Conservation (phyloP, 2,797 vertebrate genomes). For the Botia kubotai region DNA sequence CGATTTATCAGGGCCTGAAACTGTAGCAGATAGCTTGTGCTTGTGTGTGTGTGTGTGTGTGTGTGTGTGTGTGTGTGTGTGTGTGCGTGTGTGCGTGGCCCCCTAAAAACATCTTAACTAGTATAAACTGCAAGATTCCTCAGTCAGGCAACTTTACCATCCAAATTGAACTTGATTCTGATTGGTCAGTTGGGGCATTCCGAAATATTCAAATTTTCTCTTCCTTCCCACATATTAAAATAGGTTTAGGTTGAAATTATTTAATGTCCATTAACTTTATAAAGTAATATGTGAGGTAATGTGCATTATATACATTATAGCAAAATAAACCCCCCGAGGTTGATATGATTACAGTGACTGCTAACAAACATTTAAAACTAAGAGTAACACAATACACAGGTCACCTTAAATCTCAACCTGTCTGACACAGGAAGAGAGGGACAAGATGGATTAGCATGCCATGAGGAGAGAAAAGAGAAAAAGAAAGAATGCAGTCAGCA, state of each 20-base stretch:
- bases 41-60: background rate
- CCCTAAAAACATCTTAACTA: too few species aligned
- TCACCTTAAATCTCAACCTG: slow-evolving; percentile 41
- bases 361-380: background rate
- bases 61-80: background rate
- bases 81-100: background rate
- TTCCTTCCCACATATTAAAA: background rate
- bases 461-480: slow-evolving; percentile 32
- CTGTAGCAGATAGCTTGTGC: background rate
- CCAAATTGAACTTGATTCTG: background rate
- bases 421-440: slow-evolving; percentile 40
- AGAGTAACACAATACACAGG: slow-evolving; percentile 12
- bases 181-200: background rate
- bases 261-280: too few species aligned
- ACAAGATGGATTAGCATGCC: slow-evolving; percentile 59
- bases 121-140: too few species aligned
- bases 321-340: too few species aligned
- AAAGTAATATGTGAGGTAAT: background rate
- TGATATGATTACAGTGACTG: background rate
- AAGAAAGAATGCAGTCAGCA: slow-evolving; percentile 52
- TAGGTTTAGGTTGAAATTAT: too few species aligned
- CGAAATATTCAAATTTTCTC: background rate
- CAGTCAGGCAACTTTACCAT: too few species aligned
- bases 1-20: slow-evolving; percentile 30
- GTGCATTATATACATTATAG: too few species aligned